Evolutionary conservation across 1,140 invertebrate species (phyloP).

Genomic region (Trichoplusia ni): DNA sequence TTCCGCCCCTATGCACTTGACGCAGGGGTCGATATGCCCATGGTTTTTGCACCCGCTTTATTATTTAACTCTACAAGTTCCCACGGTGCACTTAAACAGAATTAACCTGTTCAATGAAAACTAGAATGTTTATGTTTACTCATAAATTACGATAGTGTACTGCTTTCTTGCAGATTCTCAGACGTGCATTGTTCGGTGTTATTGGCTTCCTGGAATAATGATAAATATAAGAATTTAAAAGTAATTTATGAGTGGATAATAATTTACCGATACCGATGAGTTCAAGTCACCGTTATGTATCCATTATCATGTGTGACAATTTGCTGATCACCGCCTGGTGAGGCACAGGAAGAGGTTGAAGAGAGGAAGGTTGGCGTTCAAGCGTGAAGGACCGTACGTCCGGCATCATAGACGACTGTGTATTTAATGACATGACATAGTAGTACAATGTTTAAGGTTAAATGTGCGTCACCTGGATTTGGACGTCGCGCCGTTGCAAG

Average conservation of each 20-base stretch:
- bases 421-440: not conserved
- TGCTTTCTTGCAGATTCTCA: conserved; percentile 19
- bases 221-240: too few relatives aligned
- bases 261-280: not conserved
- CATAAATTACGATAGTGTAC: conserved; percentile 22
- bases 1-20: conserved; percentile 77
- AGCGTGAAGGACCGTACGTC: conserved; percentile 75
- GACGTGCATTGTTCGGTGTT: conserved; percentile 8
- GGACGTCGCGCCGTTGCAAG: not conserved
- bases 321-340: conserved; percentile 23
- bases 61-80: conserved; percentile 60
- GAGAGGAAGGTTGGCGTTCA: conserved; percentile 75
- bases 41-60: conserved; percentile 71
- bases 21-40: conserved; percentile 58
- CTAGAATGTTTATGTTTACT: conserved; percentile 43
- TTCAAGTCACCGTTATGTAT: not conserved
- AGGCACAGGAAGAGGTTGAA: conserved; percentile 67
- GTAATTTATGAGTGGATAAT: not conserved
- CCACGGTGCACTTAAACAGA: conserved; percentile 55
- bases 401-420: conserved; percentile 61
- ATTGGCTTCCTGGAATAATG: conserved; percentile 9
- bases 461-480: too few relatives aligned
- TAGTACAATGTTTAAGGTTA: too few relatives aligned
- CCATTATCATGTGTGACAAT: not conserved
- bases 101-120: conserved; percentile 49